Conservation (phyloP, 2,113 vertebrate genomes). For the Formicarius rufipectus region DNA sequence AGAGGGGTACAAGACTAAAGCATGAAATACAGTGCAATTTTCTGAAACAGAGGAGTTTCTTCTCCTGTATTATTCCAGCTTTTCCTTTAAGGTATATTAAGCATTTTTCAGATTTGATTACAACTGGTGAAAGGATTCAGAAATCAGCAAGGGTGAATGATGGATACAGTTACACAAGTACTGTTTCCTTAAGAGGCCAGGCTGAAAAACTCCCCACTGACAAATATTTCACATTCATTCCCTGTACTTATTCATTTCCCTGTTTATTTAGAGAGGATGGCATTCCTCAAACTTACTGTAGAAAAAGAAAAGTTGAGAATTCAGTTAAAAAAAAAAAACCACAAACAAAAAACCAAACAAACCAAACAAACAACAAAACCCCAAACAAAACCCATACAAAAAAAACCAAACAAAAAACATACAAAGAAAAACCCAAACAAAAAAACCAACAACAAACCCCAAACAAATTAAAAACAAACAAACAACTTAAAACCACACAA, state of each 20-base stretch:
- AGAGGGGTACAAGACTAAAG: background rate
- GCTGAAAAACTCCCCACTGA: background rate
- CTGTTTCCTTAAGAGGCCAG: background rate
- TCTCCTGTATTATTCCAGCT: background rate
- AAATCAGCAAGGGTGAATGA: background rate
- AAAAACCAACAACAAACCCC: too few species aligned
- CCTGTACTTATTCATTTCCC: background rate
- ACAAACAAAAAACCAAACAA: too few species aligned
- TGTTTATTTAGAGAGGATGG: background rate
- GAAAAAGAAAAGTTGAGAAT: background rate
- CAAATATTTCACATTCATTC: background rate
- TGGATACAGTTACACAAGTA: background rate
- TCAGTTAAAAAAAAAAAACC: background rate
- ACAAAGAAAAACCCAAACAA: too few species aligned
- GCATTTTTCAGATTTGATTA: background rate
- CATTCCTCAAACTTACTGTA: background rate
- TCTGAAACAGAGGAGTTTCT: background rate
- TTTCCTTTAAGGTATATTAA: background rate
- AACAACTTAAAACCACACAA: background rate
- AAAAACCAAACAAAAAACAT: too few species aligned
- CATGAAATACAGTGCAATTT: background rate
- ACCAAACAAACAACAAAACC: too few species aligned
- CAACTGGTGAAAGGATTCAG: background rate
- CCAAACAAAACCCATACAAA: too few species aligned
- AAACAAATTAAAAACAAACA: too few species aligned